phyloP scores from a whole-genome alignment of 2,797 vertebrate genomes.

The Parauchenoglanis punctatus region DNA sequence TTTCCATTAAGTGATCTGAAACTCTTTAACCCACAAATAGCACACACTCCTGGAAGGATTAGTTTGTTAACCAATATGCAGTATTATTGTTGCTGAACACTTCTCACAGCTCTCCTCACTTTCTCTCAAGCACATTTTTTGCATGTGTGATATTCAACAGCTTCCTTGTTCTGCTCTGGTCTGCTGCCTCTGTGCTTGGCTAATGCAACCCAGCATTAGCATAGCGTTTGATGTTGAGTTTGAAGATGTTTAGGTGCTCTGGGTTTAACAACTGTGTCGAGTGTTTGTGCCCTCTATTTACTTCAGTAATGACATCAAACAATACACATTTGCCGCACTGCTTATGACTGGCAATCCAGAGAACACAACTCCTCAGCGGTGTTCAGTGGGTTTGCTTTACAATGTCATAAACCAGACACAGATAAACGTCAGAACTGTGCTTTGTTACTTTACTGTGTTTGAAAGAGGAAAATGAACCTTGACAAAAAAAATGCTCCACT shows the following conservation, averaged over 20 bases:
- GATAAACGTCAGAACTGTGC: neutral
- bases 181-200: constrained; percentile 49
- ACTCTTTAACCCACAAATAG: constrained; percentile 55
- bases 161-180: constrained; percentile 39
- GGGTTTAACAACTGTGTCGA: constrained; percentile 79
- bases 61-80: constrained; percentile 55
- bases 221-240: constrained; percentile 81
- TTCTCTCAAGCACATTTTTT: constrained; percentile 14
- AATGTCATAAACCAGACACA: neutral
- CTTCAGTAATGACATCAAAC: constrained; percentile 77
- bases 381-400: constrained; percentile 6
- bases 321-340: constrained; percentile 65
- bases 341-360: constrained; percentile 2
- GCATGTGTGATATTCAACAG: constrained; percentile 37
- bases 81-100: constrained; percentile 54
- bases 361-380: neutral
- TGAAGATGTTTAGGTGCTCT: constrained; percentile 76
- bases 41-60: constrained; percentile 50
- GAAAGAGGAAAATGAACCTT: neutral
- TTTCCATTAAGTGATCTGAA: constrained; percentile 55
- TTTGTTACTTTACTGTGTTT: neutral
- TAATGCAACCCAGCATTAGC: constrained; percentile 79
- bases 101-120: constrained; percentile 33
- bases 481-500: neutral
- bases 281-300: constrained; percentile 76